Evolutionary conservation across 2,113 vertebrate genomes (phyloP), one percentile per base, ranked within the genome.

Genomic region (Misgurnus anguillicaudatus): DNA sequence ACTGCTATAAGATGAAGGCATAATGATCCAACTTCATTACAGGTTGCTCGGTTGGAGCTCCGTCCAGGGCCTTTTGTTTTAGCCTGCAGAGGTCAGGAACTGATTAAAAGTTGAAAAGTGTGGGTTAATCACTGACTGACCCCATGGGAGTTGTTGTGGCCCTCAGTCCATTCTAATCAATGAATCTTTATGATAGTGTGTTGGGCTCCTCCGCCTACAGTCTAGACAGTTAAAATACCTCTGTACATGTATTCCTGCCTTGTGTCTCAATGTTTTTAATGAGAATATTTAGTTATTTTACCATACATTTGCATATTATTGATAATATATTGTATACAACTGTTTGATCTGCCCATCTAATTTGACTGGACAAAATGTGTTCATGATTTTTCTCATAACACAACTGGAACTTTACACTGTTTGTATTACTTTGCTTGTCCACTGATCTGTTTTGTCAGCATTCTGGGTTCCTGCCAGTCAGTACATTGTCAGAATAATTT

Each of bases 71-170:
- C 80, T 77, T 86, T 81, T 87, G 83, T 89, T 90, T 88, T 67
- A 84, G 83, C 80, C 81, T 82, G 81, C 73, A 80, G 84, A 89
- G 87, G 90, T 90, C 88, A 84, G 86, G 73, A 80, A 80, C 85
- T 89, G 86, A 90, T 90, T 88, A 87, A 88, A 86, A 82, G 81
- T 88, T 82, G 82, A 88, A 83, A 87, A 79, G 77, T 81, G 77
- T 72, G 83, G 88, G 91, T 88, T 92, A 93, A 91, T 92, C 87
- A 90, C 79, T 86, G 17, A 39, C 85, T 89, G 86, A 87, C 87
- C 88, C 82, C 19, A 75, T 39, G 24, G 68, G 81, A 72, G 75
- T 85, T 81, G 69, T 87, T 80, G 74, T 87, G 87, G 83, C 85
- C 86, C 84, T 85, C 77, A 69, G 82, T 87, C 66, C 45, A 60